Evolutionary conservation across 30 jellyfish, hydroid and myxozoan species (phyloP).

Genomic region (Rhopilema esculentum): DNA sequence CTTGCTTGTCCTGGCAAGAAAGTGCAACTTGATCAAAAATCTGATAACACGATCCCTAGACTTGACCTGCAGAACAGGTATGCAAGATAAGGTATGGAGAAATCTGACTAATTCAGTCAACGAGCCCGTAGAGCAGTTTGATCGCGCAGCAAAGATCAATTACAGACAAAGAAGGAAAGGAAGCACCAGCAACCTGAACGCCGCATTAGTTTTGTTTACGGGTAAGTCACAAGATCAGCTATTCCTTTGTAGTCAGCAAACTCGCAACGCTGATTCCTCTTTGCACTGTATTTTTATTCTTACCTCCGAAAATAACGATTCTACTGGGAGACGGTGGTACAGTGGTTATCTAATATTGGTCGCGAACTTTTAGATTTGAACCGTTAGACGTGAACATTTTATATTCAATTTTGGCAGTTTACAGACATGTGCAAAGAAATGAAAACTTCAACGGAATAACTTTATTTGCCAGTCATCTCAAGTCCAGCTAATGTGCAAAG

Average conservation of each 20-base stretch:
- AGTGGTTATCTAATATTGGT: too few species aligned
- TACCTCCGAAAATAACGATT: background rate
- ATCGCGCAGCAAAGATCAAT: constrained; percentile 44
- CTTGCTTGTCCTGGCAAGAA: too few species aligned
- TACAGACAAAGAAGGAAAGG: background rate
- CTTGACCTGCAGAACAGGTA: background rate
- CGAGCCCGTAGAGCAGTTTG: constrained; percentile 25
- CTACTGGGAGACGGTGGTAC: background rate
- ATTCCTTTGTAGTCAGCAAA: background rate
- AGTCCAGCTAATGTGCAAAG: too few species aligned
- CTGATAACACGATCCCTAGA: background rate
- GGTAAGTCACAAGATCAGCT: constrained; percentile 35
- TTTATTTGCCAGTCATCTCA: too few species aligned
- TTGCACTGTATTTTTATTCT: background rate
- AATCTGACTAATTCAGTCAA: background rate
- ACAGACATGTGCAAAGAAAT: too few species aligned
- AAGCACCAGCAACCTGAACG: constrained; percentile 30
- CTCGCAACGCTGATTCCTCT: background rate
- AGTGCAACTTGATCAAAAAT: too few species aligned
- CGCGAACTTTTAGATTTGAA: too few species aligned
- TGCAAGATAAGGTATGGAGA: background rate
- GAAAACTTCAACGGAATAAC: too few species aligned
- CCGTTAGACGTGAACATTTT: too few species aligned
- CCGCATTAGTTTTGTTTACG: background rate
- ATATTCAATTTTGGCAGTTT: too few species aligned